Evolutionary conservation across 1,140 invertebrate species (phyloP).

Genomic region (Zaprionus inermis): DNA sequence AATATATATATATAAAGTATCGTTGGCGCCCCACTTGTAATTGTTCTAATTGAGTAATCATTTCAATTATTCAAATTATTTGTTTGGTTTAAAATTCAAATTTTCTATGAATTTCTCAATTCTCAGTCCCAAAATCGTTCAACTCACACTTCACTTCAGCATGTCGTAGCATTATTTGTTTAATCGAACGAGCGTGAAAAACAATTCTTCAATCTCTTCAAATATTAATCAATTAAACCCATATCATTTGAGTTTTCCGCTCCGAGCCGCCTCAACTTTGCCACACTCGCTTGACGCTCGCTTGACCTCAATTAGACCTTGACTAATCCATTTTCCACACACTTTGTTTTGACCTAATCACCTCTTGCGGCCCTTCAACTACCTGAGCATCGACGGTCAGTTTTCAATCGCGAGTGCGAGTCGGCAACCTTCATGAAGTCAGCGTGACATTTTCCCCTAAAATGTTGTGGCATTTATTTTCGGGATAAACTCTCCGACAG

Average conservation of each 20-base stretch:
- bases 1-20: too few relatives aligned
- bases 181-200: background rate
- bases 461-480: conserved; percentile 37
- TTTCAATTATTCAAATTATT: background rate
- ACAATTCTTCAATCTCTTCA: background rate
- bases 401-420: conserved; percentile 25
- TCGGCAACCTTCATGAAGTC: conserved; percentile 49
- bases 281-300: conserved; percentile 35
- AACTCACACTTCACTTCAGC: background rate
- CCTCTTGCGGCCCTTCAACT: conserved; percentile 49
- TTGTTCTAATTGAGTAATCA: background rate
- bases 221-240: conserved; percentile 25
- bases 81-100: background rate
- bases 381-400: conserved; percentile 41
- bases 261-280: conserved; percentile 12
- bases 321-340: conserved; percentile 68
- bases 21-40: background rate
- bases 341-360: conserved; percentile 66
- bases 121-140: background rate
- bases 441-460: conserved; percentile 65
- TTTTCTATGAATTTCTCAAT: background rate
- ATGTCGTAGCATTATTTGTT: background rate
- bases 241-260: conserved; percentile 29
- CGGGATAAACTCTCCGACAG: conserved; percentile 5
- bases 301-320: conserved; percentile 74